phyloP scores from a whole-genome alignment of 1,140 invertebrate species.

The Heliconius nattereri region DNA sequence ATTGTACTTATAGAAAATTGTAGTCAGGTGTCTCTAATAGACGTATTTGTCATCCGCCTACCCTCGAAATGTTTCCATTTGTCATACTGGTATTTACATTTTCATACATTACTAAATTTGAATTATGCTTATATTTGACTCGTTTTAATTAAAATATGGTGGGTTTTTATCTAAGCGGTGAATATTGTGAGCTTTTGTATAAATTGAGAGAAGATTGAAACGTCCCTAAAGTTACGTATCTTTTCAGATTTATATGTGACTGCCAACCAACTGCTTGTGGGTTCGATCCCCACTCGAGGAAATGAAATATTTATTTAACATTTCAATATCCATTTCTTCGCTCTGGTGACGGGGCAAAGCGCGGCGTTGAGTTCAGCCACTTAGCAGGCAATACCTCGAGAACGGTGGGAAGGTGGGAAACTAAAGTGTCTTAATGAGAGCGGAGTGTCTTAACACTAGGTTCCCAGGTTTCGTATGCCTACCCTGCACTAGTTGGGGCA shows the following conservation, averaged over 20 bases:
- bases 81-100: constrained; percentile 66
- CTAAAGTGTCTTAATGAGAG: no score
- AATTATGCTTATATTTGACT: constrained; percentile 36
- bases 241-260: no score
- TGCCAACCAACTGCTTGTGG: no score
- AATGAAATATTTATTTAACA: no score
- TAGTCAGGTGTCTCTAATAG: constrained; percentile 69
- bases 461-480: no score
- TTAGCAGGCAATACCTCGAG: no score
- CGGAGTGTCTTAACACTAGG: no score
- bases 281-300: no score
- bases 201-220: not conserved
- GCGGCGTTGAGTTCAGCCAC: no score
- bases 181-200: not conserved
- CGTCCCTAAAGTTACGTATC: not conserved
- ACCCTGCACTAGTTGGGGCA: not conserved
- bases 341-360: no score
- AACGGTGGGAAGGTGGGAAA: no score
- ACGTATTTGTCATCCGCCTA: constrained; percentile 68
- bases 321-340: no score
- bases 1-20: constrained; percentile 54
- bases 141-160: constrained; percentile 25
- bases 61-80: constrained; percentile 64
- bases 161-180: not conserved
- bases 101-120: constrained; percentile 49